Conservation (phyloP, 2,797 vertebrate species). For the Nyctibius grandis region DNA sequence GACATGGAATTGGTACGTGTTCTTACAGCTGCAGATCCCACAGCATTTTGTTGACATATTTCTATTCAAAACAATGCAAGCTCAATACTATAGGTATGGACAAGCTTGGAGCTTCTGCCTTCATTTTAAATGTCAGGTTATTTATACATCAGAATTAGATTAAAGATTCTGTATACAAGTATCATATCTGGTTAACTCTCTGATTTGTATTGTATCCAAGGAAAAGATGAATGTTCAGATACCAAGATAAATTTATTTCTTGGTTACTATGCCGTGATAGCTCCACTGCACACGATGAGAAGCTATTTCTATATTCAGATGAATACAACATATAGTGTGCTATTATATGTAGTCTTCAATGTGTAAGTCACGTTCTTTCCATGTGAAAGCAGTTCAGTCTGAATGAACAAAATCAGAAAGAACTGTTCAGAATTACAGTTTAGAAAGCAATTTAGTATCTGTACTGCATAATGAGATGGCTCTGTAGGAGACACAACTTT, state of each 20-base stretch:
- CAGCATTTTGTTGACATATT: not conserved
- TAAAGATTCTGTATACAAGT: not conserved
- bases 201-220: not conserved
- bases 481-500: constrained; percentile 24
- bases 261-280: not conserved
- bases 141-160: not conserved
- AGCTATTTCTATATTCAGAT: not conserved
- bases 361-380: not conserved
- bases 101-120: not conserved
- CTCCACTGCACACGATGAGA: not conserved
- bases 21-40: not conserved
- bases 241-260: not conserved
- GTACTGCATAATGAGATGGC: not conserved
- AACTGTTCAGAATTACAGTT: not conserved
- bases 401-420: not conserved
- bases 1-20: not conserved
- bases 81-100: not conserved
- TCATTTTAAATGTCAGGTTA: not conserved
- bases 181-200: not conserved
- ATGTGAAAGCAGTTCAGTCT: not conserved
- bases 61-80: not conserved
- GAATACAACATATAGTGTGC: not conserved
- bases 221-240: not conserved
- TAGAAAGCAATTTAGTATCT: constrained; percentile 3
- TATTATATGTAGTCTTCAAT: not conserved